Evolutionary conservation across 2,113 vertebrate genomes (phyloP), one percentile per base, ranked within the genome.

Genomic region (Oncorhynchus kisutch): DNA sequence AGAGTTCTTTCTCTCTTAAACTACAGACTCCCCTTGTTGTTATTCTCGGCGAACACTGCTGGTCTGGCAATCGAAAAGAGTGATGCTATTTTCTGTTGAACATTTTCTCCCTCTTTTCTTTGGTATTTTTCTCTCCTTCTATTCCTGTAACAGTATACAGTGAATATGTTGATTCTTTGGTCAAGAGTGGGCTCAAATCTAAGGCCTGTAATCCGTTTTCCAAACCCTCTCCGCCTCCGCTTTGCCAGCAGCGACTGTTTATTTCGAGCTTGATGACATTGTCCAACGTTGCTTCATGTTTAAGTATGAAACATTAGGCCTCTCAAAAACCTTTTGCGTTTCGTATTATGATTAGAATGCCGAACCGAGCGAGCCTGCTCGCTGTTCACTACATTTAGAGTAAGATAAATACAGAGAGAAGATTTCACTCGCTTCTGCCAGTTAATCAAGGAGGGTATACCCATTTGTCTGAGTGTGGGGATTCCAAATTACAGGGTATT

Each of bases 161-260:
- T 73, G 81, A 88, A 88, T 84, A 85, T 81, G 87, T 85, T 86
- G 86, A 90, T 87, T 85, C 78, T 84, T 86, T 84, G 88, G 89
- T 90, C 79, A 80, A 88, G 77, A 86, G 87, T 86, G 86, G 88
- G 86, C 74, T 79, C 13, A 84, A 84, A 87, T 88, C 72, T 75
- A 79, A 86, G 84, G 86, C 84, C 86, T 92, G 87, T 92, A 92
- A 91, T 93, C 88, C 91, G 81, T 82, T 88, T 85, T 83, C 84
- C 78, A 86, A 87, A 89, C 51, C 83, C 81, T 86, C 83, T 67
- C 79, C 77, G 83, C 85, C 83, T 82, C 83, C 67, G 24, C 82
- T 75, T 25, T 75, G 75, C 79, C 80, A 57, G 75, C 29, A 82
- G 62, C 49, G 5, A 16, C 27, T 87, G 86, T 90, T 89, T 85